These are phyloP conservation scores for Centropus bengalensis DNA, from an alignment of 2,113 vertebrate species.

Conservation along the genomic window DNA sequence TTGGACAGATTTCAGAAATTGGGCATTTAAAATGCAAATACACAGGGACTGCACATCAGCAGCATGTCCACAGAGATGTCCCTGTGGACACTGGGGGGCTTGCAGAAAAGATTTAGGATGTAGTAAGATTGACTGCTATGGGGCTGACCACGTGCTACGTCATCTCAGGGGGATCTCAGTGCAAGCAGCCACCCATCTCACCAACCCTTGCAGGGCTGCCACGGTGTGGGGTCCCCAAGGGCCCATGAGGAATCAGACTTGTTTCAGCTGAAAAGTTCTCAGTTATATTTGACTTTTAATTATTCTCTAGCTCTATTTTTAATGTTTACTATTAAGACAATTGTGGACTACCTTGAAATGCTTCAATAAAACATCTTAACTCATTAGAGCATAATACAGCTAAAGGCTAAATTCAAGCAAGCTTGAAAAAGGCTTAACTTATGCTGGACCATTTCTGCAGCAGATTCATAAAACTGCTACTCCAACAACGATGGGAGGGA, in stretches of 20 bases:
- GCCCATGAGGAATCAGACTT: background rate
- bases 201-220: fast-evolving
- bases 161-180: background rate
- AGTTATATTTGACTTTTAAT: background rate
- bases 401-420: background rate
- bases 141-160: fast-evolving
- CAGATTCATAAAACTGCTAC: background rate
- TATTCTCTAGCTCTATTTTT: background rate
- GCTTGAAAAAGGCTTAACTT: background rate
- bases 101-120: background rate
- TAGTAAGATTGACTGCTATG: background rate
- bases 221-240: fast-evolving
- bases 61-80: background rate
- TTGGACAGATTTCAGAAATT: background rate
- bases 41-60: background rate
- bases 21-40: background rate
- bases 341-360: background rate
- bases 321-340: background rate
- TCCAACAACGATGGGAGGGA: background rate
- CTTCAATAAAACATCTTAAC: background rate
- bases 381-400: background rate
- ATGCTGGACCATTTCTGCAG: background rate
- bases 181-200: background rate
- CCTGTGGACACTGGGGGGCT: background rate
- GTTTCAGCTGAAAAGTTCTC: background rate